These are phyloP conservation scores for Synaphobranchus kaupii DNA, from an alignment of 2,797 vertebrate species.

Conservation along the genomic window DNA sequence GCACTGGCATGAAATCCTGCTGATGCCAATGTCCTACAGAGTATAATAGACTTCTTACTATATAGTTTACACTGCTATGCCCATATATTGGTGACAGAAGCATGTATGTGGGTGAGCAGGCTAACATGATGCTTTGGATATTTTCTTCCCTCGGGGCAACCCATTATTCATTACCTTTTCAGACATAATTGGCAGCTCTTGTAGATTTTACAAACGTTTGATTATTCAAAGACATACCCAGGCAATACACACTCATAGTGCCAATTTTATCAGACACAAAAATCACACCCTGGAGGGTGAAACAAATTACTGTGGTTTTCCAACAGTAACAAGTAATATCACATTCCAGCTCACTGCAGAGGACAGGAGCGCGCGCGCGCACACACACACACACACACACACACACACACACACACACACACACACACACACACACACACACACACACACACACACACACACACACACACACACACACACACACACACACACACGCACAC, in stretches of 20 bases:
- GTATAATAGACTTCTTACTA: not conserved
- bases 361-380: not conserved
- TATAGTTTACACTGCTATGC: not conserved
- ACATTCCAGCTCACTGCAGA: not conserved
- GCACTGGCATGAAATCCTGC: not conserved
- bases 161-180: too few species aligned
- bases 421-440: not conserved
- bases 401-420: not conserved
- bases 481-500: not conserved
- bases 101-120: not conserved
- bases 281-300: not conserved
- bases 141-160: not conserved
- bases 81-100: not conserved
- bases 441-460: not conserved
- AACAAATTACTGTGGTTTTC: not conserved
- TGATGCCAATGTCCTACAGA: not conserved
- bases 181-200: not conserved
- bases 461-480: slow-evolving; percentile 7
- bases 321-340: not conserved
- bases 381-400: not conserved
- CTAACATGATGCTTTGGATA: not conserved
- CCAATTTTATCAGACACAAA: not conserved
- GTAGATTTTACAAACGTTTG: not conserved
- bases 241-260: not conserved
- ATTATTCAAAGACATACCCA: not conserved